Conservation (phyloP, 2,888 invertebrate genomes). For the Clunio marinus region DNA sequence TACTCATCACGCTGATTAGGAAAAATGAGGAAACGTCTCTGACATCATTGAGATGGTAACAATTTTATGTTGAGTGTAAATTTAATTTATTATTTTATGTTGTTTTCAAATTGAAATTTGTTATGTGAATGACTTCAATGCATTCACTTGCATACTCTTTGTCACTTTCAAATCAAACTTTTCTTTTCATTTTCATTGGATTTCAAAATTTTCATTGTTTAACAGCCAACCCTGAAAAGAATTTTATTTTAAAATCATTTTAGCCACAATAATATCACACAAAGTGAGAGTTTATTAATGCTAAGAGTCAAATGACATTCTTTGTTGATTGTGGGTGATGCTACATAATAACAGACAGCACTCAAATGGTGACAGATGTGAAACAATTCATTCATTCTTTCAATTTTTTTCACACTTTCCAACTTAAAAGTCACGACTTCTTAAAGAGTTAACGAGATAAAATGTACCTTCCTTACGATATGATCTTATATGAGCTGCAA, state of each 20-base stretch:
- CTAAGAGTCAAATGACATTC: slow-evolving; percentile 20
- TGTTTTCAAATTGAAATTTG: too few relatives aligned
- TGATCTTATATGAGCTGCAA: neutral
- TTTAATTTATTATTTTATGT: too few relatives aligned
- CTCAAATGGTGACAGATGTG: slow-evolving; percentile 35
- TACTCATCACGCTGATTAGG: slow-evolving; percentile 1
- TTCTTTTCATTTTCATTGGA: too few relatives aligned
- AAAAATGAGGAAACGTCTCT: neutral
- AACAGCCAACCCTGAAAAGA: neutral
- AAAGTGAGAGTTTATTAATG: slow-evolving; percentile 37
- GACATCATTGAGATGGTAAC: neutral
- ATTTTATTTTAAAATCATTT: slow-evolving; percentile 16
- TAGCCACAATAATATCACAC: slow-evolving; percentile 13
- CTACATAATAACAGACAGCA: neutral
- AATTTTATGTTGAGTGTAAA: too few relatives aligned
- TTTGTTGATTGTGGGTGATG: slow-evolving; percentile 16
- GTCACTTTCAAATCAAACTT: too few relatives aligned
- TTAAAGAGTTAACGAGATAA: slow-evolving; percentile 11
- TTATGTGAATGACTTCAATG: too few relatives aligned
- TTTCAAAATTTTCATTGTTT: slow-evolving; percentile 10
- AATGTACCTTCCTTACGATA: too few relatives aligned
- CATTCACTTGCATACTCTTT: too few relatives aligned
- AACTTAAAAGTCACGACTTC: neutral
- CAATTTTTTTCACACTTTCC: slow-evolving; percentile 20
- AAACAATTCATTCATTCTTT: neutral